Evolutionary conservation across 37 sponge, comb jelly and placozoan genomes (phyloP).

Genomic region (Spongilla lacustris): DNA sequence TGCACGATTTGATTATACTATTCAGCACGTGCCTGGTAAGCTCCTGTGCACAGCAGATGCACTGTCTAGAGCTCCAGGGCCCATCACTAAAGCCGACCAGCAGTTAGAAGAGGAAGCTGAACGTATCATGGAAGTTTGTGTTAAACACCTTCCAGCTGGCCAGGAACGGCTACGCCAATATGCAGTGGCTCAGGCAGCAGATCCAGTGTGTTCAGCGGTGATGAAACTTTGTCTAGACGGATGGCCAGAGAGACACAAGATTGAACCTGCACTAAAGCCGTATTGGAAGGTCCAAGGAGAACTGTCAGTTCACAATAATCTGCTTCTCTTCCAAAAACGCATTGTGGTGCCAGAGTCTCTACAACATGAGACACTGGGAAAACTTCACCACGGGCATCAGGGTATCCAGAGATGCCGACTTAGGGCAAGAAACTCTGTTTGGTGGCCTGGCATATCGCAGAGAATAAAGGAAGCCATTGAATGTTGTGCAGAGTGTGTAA

Average conservation of each 20-base stretch:
- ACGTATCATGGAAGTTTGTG: neutral
- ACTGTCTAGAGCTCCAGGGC: conserved; percentile 1
- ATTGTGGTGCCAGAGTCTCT: conserved; percentile 11
- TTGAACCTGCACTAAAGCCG: neutral
- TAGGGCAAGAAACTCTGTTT: conserved; percentile 5
- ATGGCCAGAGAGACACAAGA: neutral
- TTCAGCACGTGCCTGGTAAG: conserved; percentile 42
- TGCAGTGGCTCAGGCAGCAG: conserved; percentile 4
- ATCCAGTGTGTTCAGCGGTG: neutral
- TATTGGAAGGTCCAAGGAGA: conserved; percentile 9
- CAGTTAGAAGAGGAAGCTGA: neutral
- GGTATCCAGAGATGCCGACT: conserved; percentile 5
- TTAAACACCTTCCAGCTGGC: neutral
- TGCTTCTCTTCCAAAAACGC: conserved; percentile 3
- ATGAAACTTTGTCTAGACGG: neutral
- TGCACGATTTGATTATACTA: conserved; percentile 32
- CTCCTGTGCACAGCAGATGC: neutral
- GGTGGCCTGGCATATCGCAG: conserved; percentile 53
- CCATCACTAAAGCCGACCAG: too few relatives aligned
- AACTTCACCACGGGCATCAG: conserved; percentile 18
- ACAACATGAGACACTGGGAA: neutral
- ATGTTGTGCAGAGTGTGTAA: conserved; percentile 9
- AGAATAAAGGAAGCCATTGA: conserved; percentile 9
- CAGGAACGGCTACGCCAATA: neutral
- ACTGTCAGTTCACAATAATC: conserved; percentile 1